phyloP scores from a whole-genome alignment of 2,797 vertebrate species.

The Falco cherrug region DNA sequence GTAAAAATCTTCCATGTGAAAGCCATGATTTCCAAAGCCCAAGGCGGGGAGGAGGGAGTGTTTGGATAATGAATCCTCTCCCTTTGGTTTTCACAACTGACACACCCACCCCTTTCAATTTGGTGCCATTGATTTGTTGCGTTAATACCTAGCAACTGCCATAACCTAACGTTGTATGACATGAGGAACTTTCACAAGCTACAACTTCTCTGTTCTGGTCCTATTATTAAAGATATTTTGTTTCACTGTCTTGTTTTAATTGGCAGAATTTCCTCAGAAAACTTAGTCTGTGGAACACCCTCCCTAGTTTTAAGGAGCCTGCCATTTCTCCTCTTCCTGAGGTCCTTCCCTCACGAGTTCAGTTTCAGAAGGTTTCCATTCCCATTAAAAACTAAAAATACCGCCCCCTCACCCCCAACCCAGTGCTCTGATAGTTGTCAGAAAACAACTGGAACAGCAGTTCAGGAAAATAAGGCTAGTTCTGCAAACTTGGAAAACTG shows the following conservation, averaged over 20 bases:
- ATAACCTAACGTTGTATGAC: not conserved
- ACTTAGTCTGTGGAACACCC: not conserved
- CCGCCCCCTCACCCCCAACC: not conserved
- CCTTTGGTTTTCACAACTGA: not conserved
- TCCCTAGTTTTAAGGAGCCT: constrained; percentile 11
- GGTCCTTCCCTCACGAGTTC: not conserved
- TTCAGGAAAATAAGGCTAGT: not conserved
- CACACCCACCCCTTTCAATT: not conserved
- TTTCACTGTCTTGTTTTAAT: constrained; percentile 49
- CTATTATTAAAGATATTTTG: constrained; percentile 60
- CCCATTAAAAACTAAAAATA: constrained; percentile 47
- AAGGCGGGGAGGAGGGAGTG: not conserved
- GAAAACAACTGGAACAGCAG: constrained; percentile 1
- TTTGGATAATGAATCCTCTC: not conserved
- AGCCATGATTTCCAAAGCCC: not conserved
- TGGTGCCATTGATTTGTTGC: not conserved
- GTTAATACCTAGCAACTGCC: not conserved
- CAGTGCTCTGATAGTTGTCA: not conserved
- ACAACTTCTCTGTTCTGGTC: constrained; percentile 25
- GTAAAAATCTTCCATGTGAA: constrained; percentile 12
- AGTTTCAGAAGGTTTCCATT: constrained; percentile 47
- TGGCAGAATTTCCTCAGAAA: constrained; percentile 51
- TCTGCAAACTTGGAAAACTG: not conserved
- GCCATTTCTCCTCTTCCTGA: constrained; percentile 54
- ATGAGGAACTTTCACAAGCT: constrained; percentile 27